phyloP scores from a whole-genome alignment of 2,797 vertebrate species.

The Epinephelus malabaricus region DNA sequence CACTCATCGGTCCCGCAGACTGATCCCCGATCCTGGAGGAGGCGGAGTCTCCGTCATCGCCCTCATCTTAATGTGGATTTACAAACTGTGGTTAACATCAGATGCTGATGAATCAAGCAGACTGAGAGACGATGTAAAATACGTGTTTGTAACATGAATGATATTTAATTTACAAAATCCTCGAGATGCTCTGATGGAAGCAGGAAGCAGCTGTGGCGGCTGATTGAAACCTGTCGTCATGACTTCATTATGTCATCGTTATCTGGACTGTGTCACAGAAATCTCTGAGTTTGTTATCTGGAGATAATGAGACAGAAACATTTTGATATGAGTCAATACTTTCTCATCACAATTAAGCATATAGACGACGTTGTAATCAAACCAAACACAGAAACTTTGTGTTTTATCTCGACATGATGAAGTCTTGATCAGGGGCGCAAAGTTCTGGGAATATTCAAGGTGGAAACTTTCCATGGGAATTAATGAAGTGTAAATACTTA shows the following conservation, averaged over 20 bases:
- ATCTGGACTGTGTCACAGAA: too few species aligned
- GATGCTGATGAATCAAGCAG: background rate
- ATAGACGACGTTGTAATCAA: too few species aligned
- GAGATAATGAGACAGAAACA: too few species aligned
- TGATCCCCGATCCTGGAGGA: background rate
- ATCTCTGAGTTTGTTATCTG: too few species aligned
- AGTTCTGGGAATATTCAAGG: too few species aligned
- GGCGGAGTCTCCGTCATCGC: background rate
- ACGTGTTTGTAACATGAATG: slow-evolving; percentile 49
- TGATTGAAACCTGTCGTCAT: background rate
- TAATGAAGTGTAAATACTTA: too few species aligned
- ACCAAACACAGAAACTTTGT: too few species aligned
- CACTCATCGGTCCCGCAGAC: background rate
- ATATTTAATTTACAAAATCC: background rate
- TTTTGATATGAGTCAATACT: too few species aligned
- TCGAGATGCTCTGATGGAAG: background rate
- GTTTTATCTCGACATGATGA: too few species aligned
- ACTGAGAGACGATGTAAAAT: slow-evolving; percentile 44
- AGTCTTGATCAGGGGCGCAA: too few species aligned
- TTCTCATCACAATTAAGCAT: too few species aligned
- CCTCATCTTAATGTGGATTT: background rate
- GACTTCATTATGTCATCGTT: background rate
- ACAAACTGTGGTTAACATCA: background rate
- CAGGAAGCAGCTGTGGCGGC: slow-evolving; percentile 37
- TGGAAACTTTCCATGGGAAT: too few species aligned